Evolutionary conservation across 2,113 vertebrate species (phyloP).

Genomic region (Panurus biarmicus): DNA sequence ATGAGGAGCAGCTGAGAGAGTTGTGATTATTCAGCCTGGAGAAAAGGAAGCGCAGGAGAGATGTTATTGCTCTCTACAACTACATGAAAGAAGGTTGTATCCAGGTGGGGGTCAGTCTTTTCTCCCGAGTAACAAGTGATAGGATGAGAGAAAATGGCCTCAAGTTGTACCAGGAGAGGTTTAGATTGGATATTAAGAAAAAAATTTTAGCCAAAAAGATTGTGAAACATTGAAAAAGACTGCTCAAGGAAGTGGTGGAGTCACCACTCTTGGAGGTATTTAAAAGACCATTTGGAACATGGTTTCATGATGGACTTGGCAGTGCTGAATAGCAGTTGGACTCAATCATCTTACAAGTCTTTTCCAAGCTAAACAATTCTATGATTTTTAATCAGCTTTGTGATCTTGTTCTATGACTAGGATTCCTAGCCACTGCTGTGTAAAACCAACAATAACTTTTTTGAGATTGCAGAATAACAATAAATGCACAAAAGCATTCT

Average conservation of each 20-base stretch:
- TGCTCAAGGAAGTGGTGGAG: background rate
- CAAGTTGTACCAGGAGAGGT: background rate
- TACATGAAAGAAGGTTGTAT: background rate
- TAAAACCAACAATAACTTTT: background rate
- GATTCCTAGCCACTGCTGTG: background rate
- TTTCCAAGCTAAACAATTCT: background rate
- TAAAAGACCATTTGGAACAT: background rate
- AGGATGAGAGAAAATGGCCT: background rate
- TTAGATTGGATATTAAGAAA: background rate
- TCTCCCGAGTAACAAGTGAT: background rate
- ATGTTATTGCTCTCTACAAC: fast-evolving
- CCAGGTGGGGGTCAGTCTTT: background rate
- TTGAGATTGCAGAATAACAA: background rate
- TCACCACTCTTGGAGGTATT: background rate
- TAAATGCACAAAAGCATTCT: background rate
- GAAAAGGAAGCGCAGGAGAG: background rate
- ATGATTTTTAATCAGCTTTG: background rate
- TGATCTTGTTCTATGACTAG: background rate
- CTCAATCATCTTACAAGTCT: background rate
- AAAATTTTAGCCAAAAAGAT: background rate
- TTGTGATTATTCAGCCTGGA: background rate
- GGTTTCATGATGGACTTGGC: background rate
- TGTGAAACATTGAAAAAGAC: background rate
- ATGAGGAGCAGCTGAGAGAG: background rate
- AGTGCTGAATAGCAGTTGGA: background rate